Base-by-base conservation (phyloP, 2,888 invertebrate genomes). In the Eubasilissa splendida region DNA sequence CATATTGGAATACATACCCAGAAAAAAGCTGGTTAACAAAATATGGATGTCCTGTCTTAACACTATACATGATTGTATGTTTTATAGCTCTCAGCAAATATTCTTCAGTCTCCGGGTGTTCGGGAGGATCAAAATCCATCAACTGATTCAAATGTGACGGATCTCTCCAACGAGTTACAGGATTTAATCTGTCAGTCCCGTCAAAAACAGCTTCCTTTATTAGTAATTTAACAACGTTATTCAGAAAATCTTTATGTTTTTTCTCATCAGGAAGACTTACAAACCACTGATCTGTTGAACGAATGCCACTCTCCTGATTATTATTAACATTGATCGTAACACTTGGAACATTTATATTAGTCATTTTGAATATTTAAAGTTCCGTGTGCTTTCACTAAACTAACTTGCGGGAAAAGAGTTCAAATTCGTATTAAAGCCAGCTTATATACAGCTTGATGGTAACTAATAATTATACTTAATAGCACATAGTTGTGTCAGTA, bases 21-120 rank as follows among this genome's bases (percentile, higher is more conserved):
- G 91, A 91, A 86, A 90, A 92, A 12, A 92, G 87, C 84, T 92
- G 92, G 86, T 92, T 91, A 83, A 91, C 88, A 85, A 92, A 92
- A 85, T 90, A 89, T 0, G 91, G 91, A 87, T 92, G 91, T 11
- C 91, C 92, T 11, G 91, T 91, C 86, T 91, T 92, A 9, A 92
- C 91, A 85, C 92, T 92, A 86, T 89, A 92, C 78, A 89, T 88
- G 58, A 92, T 88, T 50, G 91, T 88, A 80, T 90, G 88, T 79
- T 87, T 87, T 80, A 91, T 87, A 2, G 88, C 83, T 22, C 86
- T 85, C 77, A 92, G 82, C 14, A 92, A 85, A 66, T 87, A 86
- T 2, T 90, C 88, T 56, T 91, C 89, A 31, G 84, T 84, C 77
- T 87, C 86, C 60, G 88, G 88, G 65, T 85, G 85, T 65, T 89